A percentile compares a stretch with the other conserved stretches of the same genome.
These are phyloP conservation scores for Enteromius treurensis DNA, from an alignment of 2,797 vertebrate species.

Conservation along the genomic window DNA sequence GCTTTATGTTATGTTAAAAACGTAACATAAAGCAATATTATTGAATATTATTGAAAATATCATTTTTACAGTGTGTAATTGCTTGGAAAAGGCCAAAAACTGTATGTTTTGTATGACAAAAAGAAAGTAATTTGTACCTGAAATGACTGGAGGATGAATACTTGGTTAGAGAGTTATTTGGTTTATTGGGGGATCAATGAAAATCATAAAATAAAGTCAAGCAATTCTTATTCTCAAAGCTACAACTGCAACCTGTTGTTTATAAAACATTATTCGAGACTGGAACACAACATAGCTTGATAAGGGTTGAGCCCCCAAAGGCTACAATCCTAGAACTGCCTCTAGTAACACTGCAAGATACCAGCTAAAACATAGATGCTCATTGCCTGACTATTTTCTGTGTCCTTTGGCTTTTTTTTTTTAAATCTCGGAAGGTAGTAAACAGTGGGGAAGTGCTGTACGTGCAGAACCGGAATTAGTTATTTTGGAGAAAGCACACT, in stretches of 20 bases:
- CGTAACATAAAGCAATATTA: not conserved
- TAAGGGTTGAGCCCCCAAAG: not conserved
- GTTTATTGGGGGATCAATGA: not conserved
- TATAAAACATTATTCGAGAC: not conserved
- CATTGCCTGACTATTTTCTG: not conserved
- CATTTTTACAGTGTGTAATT: not conserved
- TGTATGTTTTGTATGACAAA: not conserved
- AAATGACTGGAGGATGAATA: not conserved
- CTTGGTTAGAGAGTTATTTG: not conserved
- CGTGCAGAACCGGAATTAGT: not conserved
- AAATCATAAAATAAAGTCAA: not conserved
- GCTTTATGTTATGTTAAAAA: too few relatives aligned
- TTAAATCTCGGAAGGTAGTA: not conserved
- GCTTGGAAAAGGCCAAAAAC: not conserved
- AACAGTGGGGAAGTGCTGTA: not conserved
- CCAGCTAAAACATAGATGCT: slow-evolving; percentile 3
- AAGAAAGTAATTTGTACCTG: not conserved
- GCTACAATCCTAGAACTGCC: not conserved
- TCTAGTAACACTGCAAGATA: slow-evolving; percentile 1
- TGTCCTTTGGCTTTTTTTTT: slow-evolving; percentile 1
- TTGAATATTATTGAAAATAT: not conserved
- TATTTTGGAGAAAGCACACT: not conserved
- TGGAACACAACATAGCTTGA: not conserved
- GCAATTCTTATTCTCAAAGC: not conserved
- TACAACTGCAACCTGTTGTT: not conserved